These are phyloP conservation scores for Parotocinclus haroldoi DNA, from an alignment of 2,797 vertebrate species.

Conservation along the genomic window DNA sequence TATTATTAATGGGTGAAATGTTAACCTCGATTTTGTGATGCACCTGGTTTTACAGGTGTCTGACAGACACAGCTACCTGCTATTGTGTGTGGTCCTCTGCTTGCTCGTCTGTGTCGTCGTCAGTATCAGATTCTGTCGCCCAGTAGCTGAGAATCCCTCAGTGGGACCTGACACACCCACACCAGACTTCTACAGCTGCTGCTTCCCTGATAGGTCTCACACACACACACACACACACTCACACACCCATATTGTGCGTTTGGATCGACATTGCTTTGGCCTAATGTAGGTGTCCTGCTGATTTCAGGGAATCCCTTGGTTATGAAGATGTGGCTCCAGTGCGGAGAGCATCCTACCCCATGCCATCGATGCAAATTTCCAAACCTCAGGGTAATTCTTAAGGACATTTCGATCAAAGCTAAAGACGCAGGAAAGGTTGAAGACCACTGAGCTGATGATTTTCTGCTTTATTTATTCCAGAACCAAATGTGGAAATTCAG, in stretches of 20 bases:
- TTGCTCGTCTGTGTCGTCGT: constrained; percentile 79
- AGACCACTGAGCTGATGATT: no score
- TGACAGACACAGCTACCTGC: constrained; percentile 85
- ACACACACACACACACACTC: neutral
- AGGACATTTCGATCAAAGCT: no score
- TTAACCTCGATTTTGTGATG: no score
- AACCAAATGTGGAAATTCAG: constrained; percentile 78
- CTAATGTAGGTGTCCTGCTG: neutral
- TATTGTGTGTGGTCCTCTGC: constrained; percentile 81
- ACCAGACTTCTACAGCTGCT: constrained; percentile 82
- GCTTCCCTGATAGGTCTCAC: constrained; percentile 85
- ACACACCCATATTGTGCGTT: neutral
- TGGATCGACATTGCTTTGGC: neutral
- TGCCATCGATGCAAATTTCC: constrained; percentile 82
- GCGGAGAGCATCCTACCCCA: constrained; percentile 88
- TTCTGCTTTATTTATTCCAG: constrained; percentile 50
- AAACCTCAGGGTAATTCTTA: constrained; percentile 76
- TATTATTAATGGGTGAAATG: no score
- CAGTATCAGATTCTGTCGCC: constrained; percentile 76
- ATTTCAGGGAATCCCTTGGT: constrained; percentile 76
- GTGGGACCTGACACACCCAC: constrained; percentile 63
- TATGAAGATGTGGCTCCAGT: constrained; percentile 84
- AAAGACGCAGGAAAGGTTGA: no score
- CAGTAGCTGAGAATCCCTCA: neutral
- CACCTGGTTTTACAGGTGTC: constrained; percentile 72